A percentile compares a stretch with the other conserved stretches of the same genome.
Evolutionary conservation across 2,113 vertebrate species (phyloP).

Genomic region (Phaethon lepturus): DNA sequence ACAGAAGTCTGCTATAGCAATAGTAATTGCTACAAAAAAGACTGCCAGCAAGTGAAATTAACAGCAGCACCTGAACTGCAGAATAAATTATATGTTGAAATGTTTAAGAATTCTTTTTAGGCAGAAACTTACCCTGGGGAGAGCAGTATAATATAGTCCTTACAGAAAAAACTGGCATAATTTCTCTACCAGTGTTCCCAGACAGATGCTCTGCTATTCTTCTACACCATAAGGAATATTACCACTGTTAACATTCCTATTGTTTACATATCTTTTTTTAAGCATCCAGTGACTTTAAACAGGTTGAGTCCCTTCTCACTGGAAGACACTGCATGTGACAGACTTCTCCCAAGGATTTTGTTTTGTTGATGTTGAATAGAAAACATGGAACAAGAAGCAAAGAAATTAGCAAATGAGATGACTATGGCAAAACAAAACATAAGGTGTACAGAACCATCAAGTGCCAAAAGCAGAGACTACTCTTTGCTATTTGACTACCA

Average conservation of each 20-base stretch:
- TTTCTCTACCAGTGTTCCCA: not conserved
- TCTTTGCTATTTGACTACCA: not conserved
- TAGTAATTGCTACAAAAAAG: slow-evolving; percentile 28
- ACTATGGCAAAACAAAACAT: not conserved
- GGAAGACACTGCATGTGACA: not conserved
- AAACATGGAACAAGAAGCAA: not conserved
- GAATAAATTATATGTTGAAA: slow-evolving; percentile 27
- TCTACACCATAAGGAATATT: not conserved
- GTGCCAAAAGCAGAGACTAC: not conserved
- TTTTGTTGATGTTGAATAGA: not conserved
- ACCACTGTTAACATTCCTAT: not conserved
- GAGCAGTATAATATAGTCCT: not conserved
- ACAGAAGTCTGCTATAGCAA: not conserved
- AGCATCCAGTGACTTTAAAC: not conserved
- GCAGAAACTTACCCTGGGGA: not conserved
- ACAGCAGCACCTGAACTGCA: slow-evolving; percentile 7
- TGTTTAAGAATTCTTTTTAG: not conserved
- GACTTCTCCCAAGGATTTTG: not conserved
- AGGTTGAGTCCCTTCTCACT: not conserved
- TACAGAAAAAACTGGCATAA: not conserved
- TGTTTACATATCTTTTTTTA: not conserved
- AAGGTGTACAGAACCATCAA: not conserved
- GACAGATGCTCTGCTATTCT: not conserved
- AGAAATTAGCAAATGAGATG: not conserved
- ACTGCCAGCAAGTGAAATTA: slow-evolving; percentile 43